Conservation (phyloP, 2,113 vertebrate species). For the Pseudopipra pipra region DNA sequence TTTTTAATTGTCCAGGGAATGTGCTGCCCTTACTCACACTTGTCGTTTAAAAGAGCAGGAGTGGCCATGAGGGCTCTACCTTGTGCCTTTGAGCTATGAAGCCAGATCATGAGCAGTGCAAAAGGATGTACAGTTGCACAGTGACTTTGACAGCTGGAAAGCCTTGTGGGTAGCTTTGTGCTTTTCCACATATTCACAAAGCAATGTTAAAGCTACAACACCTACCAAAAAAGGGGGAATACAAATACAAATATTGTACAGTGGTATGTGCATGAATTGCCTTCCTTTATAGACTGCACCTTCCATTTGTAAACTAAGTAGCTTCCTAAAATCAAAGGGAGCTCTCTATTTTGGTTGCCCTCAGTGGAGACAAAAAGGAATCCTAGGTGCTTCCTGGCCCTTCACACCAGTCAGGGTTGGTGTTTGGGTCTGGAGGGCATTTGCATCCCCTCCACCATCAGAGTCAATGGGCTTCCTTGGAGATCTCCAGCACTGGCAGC, state of each 20-base stretch:
- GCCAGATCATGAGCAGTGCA: neutral
- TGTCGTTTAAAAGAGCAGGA: neutral
- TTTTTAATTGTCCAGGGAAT: neutral
- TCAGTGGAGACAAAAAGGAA: neutral
- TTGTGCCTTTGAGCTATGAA: neutral
- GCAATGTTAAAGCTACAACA: neutral
- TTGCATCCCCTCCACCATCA: neutral
- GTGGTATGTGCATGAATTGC: neutral
- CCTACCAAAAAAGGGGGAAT: neutral
- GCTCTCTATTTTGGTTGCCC: neutral
- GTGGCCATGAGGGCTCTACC: no score
- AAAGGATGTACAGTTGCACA: neutral
- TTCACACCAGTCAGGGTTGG: neutral
- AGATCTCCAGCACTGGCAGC: neutral
- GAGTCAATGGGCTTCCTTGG: neutral
- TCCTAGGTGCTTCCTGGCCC: neutral
- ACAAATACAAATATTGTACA: fast-evolving
- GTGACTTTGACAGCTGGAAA: neutral
- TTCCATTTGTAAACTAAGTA: neutral
- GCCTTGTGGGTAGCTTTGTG: neutral
- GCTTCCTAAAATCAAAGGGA: neutral
- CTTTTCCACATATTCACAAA: neutral
- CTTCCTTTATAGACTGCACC: neutral
- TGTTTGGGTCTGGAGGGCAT: neutral
- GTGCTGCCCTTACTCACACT: neutral